Evolutionary conservation across 2,888 invertebrate species (phyloP).

Genomic region (Nasonia oneida): DNA sequence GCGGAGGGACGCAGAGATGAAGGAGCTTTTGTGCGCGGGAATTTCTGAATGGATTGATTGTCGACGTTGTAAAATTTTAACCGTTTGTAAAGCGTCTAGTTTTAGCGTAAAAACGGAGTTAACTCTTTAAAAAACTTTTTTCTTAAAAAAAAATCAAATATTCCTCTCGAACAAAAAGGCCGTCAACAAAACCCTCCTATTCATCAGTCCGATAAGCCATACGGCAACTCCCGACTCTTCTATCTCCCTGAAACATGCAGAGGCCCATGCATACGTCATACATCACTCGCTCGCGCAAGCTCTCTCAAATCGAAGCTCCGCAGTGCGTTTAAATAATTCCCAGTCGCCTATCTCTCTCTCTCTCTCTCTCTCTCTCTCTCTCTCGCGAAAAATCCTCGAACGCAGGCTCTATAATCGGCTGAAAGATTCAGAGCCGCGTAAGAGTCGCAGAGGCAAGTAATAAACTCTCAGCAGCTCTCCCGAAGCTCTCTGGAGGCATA

Average conservation of each 20-base stretch:
- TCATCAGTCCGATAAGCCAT: conserved; percentile 19
- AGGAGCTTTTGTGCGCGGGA: background rate
- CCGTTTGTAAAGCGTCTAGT: background rate
- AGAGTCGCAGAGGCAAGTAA: conserved; percentile 19
- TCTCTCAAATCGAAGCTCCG: conserved; percentile 24
- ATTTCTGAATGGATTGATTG: conserved; percentile 5
- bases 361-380: no score
- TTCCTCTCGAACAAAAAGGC: no score
- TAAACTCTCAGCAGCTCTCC: conserved; percentile 52
- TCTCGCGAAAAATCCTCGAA: background rate
- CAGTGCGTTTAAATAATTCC: conserved; percentile 37
- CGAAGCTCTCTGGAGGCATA: conserved; percentile 23
- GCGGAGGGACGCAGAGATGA: background rate
- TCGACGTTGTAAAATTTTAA: background rate
- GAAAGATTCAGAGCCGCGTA: conserved; percentile 38
- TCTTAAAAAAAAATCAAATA: no score
- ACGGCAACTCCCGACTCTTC: background rate
- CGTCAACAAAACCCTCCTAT: background rate
- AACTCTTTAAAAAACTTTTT: no score
- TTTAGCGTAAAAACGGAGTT: background rate
- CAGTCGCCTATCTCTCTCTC: no score
- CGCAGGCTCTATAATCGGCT: conserved; percentile 3
- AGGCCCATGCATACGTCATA: background rate
- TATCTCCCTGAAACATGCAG: background rate
- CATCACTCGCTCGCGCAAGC: background rate